Evolutionary conservation across 2,113 vertebrate species (phyloP), one percentile per base, ranked within the genome.

Genomic region (Gasterosteus aculeatus): DNA sequence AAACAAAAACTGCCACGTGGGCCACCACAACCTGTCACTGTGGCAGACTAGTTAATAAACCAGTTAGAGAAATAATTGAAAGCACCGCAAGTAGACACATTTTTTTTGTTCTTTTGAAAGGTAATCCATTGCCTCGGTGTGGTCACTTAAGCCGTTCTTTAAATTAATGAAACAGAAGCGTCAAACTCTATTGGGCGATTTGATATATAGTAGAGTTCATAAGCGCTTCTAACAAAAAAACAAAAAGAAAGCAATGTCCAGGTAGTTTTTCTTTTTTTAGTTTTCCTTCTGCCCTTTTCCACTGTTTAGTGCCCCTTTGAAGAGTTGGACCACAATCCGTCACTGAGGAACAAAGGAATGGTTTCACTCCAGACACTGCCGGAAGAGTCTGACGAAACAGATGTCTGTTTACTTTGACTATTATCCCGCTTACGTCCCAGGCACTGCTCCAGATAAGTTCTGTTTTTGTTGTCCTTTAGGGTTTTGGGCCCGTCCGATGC

Each of bases 231-330:
- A 41, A 60, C 75, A 74, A 63, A 58, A 63, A 26, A 46, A 12
- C 19, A 60, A 53, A 39, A 31, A 69, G 56, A 57, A 69, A 85
- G 78, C 56, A 19, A 51, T 92, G 87, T 95, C 95, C 95, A 96
- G 96, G 96, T 96, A 96, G 97, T 95, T 96, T 94, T 66, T 78
- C 70, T 82, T 72, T 53, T 35, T 47, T 56, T 65, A 63, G 61
- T 66, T 71, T 69, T 16, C 10, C 8, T 4, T 4, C n/a, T 73
- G 84, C 72, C 78, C 77, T 87, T 83, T 69, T 83, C 78, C 81
- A 81, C 68, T 89, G 80, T 49, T 88, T 67, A 72, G 87, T 81
- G 78, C 75, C 77, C 94, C 94, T 56, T 68, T 81, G 61, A 72
- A 84, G 81, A 82, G 67, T 72, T 44, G 47, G 72, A 70, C 58